Evolutionary conservation across 2,797 vertebrate genomes (phyloP), one percentile per base, ranked within the genome.

Genomic region (Adelosebastes latens): DNA sequence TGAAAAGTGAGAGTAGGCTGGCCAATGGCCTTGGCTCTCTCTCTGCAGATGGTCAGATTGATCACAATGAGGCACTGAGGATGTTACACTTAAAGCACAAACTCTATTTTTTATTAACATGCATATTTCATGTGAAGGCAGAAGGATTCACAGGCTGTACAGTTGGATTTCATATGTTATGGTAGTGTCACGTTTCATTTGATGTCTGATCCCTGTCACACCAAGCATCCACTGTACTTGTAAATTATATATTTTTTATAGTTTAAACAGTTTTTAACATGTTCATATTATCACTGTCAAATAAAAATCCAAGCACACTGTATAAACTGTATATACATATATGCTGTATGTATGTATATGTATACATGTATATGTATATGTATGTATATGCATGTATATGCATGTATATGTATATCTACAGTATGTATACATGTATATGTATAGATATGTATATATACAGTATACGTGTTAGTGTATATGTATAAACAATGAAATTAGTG

Each of bases 31-130:
- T 67, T 53, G 16, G 13, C 36, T 72, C 24, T 74, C n/a, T 72
- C 58, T 65, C 25, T n/a, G 25, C 46, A 77, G 61, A 67, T 71
- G 64, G 29, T 77, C 66, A 32, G 29, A 20, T 63, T 80, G 66
- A 69, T 39, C 67, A 61, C 55, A 61, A 13, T 12, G 13, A 71
- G 29, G 16, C 24, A 10, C 39, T 29, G 27, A 2, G 31, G 75
- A 52, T 34, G 66, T 73, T 52, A 61, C 18, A 1, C 46, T 49
- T 42, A 53, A 65, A 20, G 31, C 16, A 52, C 58, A 32, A 18
- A 49, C 16, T 52, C 4, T 49, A 52, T 8, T 61, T 16, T 67
- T 42, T 32, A 64, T 75, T 1, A 2, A 7, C 11, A 1, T 67
- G 25, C 3, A 27, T 58, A 9, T 64, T 24, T 3, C 46, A 60